Conservation (phyloP, 2,888 invertebrate genomes). For the Conchocele bisecta region DNA sequence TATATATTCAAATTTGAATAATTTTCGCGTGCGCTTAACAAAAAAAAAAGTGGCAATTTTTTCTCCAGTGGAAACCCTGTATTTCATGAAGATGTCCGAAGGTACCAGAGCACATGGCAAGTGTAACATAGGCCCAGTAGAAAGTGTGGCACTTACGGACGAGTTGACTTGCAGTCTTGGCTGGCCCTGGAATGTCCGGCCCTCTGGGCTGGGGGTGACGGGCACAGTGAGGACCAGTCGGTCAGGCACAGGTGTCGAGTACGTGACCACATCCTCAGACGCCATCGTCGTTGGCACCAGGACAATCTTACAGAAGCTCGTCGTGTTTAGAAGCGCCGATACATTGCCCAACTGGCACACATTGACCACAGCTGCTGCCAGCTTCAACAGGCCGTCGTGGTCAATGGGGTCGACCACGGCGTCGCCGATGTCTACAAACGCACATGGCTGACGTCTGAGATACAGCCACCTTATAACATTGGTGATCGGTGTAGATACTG, state of each 20-base stretch:
- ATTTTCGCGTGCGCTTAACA: no score
- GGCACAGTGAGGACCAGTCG: conserved; percentile 22
- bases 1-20: no score
- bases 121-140: no score
- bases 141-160: no score
- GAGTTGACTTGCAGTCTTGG: conserved; percentile 37
- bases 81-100: no score
- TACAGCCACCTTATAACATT: no score
- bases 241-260: conserved; percentile 31
- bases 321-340: conserved; percentile 24
- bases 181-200: conserved; percentile 26
- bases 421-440: conserved; percentile 24
- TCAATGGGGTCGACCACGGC: conserved; percentile 29
- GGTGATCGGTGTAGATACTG: no score
- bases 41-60: no score
- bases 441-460: no score
- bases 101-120: no score
- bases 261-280: background rate
- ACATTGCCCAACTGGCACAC: conserved; percentile 54
- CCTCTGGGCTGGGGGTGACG: conserved; percentile 32
- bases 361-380: conserved; percentile 49
- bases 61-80: no score
- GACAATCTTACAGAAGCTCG: conserved; percentile 36
- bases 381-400: conserved; percentile 19
- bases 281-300: conserved; percentile 20